Percentiles rank a stretch among this genome's conserved stretches.
Evolutionary conservation across 1,140 invertebrate genomes (phyloP).

Genomic region (Atta cephalotes): DNA sequence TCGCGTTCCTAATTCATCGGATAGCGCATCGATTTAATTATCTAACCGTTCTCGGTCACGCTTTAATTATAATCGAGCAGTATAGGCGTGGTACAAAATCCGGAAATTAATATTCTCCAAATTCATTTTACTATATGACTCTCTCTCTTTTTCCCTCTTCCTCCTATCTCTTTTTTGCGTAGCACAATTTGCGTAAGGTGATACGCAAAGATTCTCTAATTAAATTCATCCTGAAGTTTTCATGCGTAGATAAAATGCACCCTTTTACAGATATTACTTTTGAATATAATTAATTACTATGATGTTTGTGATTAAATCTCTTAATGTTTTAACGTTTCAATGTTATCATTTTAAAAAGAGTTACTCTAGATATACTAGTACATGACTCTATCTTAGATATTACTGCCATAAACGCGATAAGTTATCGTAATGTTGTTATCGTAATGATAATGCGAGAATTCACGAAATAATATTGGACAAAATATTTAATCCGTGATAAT

Average conservation of each 20-base stretch:
- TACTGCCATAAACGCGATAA: not conserved
- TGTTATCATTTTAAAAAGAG: not conserved
- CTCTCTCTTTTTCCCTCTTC: not conserved
- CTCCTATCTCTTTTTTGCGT: not conserved
- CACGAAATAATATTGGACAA: conserved; percentile 8
- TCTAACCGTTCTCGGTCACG: conserved; percentile 51
- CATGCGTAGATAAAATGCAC: not conserved
- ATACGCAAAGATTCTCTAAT: conserved; percentile 38
- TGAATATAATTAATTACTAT: conserved; percentile 10
- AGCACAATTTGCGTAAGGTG: conserved; percentile 25
- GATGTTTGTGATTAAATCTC: not conserved
- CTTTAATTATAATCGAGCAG: conserved; percentile 65
- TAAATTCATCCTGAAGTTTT: conserved; percentile 40
- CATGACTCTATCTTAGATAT: not conserved
- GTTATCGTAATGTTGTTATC: conserved; percentile 13
- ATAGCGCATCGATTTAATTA: conserved; percentile 61
- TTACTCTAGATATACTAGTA: not conserved
- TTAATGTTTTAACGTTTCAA: not conserved
- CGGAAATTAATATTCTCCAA: conserved; percentile 64
- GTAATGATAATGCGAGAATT: not conserved
- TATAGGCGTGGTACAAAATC: not conserved
- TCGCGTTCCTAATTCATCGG: conserved; percentile 24
- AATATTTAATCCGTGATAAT: conserved; percentile 33
- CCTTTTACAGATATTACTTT: conserved; percentile 5
- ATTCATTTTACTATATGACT: not conserved